These are phyloP conservation scores for Tiaroga cobitis DNA, from an alignment of 2,797 vertebrate species.

Conservation along the genomic window DNA sequence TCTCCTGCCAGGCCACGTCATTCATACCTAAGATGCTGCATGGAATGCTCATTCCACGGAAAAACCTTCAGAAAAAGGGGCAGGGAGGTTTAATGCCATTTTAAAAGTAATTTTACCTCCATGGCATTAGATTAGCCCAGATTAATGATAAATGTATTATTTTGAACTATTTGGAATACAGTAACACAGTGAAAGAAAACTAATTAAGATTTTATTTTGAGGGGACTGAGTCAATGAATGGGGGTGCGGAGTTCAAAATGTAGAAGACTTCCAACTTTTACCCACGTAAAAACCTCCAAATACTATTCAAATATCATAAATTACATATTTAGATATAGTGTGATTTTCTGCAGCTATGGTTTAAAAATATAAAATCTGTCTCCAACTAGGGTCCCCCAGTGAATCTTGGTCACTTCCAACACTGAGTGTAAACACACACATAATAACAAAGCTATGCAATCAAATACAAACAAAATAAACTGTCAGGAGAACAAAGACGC, in stretches of 20 bases:
- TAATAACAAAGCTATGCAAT: neutral
- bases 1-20: slow-evolving; percentile 86
- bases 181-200: neutral
- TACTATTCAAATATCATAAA: neutral
- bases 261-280: neutral
- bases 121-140: neutral
- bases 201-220: neutral
- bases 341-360: neutral
- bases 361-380: neutral
- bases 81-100: neutral
- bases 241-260: neutral
- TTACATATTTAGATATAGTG: neutral
- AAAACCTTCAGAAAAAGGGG: slow-evolving; percentile 68
- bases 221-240: neutral
- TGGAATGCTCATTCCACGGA: slow-evolving; percentile 81
- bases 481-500: neutral
- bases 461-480: neutral
- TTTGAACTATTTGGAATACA: neutral
- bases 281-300: neutral
- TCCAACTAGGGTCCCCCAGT: neutral
- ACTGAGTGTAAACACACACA: neutral
- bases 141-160: neutral
- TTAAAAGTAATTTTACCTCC: neutral
- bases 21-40: slow-evolving; percentile 84
- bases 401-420: neutral